Evolutionary conservation across 2,888 invertebrate species (phyloP).

Genomic region (Tenthredo scrophulariae): DNA sequence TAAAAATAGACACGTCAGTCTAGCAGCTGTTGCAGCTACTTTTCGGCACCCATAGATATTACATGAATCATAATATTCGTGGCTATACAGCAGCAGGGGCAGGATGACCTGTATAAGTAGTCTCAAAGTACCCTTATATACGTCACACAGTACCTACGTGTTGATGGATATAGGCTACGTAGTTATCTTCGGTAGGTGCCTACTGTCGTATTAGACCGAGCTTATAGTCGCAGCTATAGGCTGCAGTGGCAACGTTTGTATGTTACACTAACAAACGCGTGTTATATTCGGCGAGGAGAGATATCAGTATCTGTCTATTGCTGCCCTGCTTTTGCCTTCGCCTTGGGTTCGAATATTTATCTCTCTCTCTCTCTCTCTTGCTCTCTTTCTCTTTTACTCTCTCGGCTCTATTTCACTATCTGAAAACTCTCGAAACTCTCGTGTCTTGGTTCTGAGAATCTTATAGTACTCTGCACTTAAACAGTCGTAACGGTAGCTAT

Average conservation of each 20-base stretch:
- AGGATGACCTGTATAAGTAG: neutral
- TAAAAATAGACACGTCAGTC: neutral
- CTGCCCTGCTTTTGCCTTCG: neutral
- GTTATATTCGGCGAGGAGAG: neutral
- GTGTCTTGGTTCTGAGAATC: constrained; percentile 6
- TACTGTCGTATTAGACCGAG: neutral
- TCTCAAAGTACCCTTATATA: neutral
- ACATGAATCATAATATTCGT: constrained; percentile 19
- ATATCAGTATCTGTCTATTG: constrained; percentile 10
- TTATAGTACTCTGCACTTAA: constrained; percentile 5
- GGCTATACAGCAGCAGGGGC: neutral
- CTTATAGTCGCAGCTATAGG: neutral
- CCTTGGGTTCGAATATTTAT: neutral
- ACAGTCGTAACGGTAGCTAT: neutral
- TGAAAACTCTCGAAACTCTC: neutral
- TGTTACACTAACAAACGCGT: neutral
- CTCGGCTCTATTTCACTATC: neutral
- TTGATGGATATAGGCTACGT: constrained; percentile 4
- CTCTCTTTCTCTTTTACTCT: neutral
- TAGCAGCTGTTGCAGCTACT: neutral
- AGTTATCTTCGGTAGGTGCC: neutral
- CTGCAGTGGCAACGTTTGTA: neutral
- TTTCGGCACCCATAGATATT: constrained; percentile 19
- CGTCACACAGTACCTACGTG: neutral
- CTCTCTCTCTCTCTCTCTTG: neutral